Conservation (phyloP, 2,113 vertebrate genomes). For the Hydrochoerus hydrochaeris region DNA sequence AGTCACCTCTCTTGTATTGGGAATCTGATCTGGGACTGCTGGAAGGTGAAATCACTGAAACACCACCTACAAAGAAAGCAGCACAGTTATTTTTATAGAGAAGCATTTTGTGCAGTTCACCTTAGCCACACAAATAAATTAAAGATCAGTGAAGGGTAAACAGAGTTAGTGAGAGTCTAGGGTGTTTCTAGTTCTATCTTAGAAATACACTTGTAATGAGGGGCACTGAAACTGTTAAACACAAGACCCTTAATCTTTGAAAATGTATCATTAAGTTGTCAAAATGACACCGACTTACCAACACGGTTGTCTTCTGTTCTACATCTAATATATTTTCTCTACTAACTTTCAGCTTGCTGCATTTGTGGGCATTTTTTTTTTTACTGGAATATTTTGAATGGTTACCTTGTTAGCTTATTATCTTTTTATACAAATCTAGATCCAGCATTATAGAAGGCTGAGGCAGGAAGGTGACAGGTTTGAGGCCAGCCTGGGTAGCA, state of each 20-base stretch:
- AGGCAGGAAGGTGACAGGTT: not conserved
- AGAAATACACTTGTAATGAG: not conserved
- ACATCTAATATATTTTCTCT: not conserved
- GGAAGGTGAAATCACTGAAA: not conserved
- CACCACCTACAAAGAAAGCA: not conserved
- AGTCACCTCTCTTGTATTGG: not conserved
- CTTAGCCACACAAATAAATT: not conserved
- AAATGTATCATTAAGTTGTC: not conserved
- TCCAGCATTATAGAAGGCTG: not conserved
- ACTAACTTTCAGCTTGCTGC: not conserved
- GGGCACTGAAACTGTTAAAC: constrained; percentile 1
- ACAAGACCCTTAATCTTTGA: not conserved
- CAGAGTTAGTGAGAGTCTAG: constrained; percentile 27
- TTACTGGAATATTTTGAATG: not conserved
- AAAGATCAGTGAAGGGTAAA: not conserved
- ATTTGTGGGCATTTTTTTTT: constrained; percentile 21
- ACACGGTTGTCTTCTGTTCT: not conserved
- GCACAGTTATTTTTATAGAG: not conserved
- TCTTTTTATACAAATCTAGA: not conserved
- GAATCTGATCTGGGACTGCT: not conserved
- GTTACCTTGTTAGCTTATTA: not conserved
- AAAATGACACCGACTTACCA: not conserved
- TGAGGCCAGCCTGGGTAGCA: not conserved
- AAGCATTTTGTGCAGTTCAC: not conserved
- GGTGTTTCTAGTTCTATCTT: not conserved